phyloP scores from a whole-genome alignment of 2,113 vertebrate genomes.

The Notothenia coriiceps region DNA sequence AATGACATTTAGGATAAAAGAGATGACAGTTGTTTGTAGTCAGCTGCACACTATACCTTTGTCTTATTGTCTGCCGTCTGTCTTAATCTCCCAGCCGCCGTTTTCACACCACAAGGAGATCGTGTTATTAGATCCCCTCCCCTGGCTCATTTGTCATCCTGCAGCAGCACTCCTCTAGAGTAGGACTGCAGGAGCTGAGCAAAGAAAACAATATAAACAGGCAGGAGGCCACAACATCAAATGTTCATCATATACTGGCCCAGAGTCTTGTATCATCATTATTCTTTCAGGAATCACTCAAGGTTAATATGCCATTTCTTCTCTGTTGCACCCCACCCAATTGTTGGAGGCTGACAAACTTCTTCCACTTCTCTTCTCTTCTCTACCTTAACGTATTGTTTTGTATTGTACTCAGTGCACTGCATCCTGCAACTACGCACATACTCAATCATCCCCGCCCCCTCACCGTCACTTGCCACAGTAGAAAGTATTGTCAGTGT shows the following conservation, averaged over 20 bases:
- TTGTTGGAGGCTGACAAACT: constrained; percentile 49
- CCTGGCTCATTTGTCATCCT: constrained; percentile 80
- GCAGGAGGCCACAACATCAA: constrained; percentile 64
- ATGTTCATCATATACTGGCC: constrained; percentile 67
- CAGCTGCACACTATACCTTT: constrained; percentile 68
- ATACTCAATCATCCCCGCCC: constrained; percentile 43
- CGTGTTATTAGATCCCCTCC: constrained; percentile 81
- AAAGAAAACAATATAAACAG: constrained; percentile 68
- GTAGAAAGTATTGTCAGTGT: constrained; percentile 67
- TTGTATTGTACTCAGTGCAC: constrained; percentile 17
- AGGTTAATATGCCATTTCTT: constrained; percentile 44
- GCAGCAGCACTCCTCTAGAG: constrained; percentile 66
- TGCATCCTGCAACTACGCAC: constrained; percentile 8
- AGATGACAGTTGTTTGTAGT: constrained; percentile 73
- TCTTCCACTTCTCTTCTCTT: constrained; percentile 34
- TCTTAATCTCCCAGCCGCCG: constrained; percentile 76
- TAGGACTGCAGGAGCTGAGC: constrained; percentile 59
- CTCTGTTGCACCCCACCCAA: constrained; percentile 6
- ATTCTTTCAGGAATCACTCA: constrained; percentile 45
- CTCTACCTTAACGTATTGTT: constrained; percentile 12
- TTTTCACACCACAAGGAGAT: constrained; percentile 79
- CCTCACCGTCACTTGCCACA: constrained; percentile 35
- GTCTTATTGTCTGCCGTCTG: constrained; percentile 79
- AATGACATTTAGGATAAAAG: constrained; percentile 82
- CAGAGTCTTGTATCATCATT: constrained; percentile 40